Evolutionary conservation across 2,113 vertebrate genomes (phyloP), one percentile per base, ranked within the genome.

Genomic region (Calidris pugnax): DNA sequence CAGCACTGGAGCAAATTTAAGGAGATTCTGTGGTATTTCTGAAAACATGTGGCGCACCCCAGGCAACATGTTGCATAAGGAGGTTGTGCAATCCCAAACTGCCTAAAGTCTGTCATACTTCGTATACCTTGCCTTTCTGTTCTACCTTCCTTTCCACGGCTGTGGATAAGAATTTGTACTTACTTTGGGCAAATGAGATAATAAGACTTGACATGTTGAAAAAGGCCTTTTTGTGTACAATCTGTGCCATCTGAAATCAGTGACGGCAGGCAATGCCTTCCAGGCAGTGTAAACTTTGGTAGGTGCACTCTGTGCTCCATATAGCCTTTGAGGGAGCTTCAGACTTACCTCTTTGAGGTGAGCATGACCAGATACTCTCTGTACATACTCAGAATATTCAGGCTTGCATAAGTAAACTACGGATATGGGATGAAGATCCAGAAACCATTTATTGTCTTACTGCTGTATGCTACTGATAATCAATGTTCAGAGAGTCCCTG

Each of bases 51-150:
- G 56, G 37, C 3, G 2, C 6, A 9, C 89, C 73, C 10, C 56
- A 68, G 93, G 93, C 87, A 83, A 28, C 5, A 2, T 18, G n/a
- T 93, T 97, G 72, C 85, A 56, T 97, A 94, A 96, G 59, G 50
- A 23, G 10, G 51, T 93, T 96, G 72, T 74, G 87, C 82, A 95
- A 94, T 77, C 20, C 37, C 81, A 57, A 90, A 77, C 82, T 55
- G 82, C 79, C 82, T 87, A 2, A 79, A 80, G 74, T 73, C 53
- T 95, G 67, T 73, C 50, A 60, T 91, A 45, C 76, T 94, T 77
- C 86, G 41, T 90, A 35, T 80, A 32, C 28, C n/a, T 71, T 83
- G 18, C n/a, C 27, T 85, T 95, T 87, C 72, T 90, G n/a, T n/a
- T 95, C 59, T 88, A 30, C 51, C 32, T 80, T 80, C 28, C 48